Percentiles rank a stretch among this genome's conserved stretches.
Evolutionary conservation across 2,113 vertebrate species (phyloP).

Genomic region (Tragelaphus buxtoni): DNA sequence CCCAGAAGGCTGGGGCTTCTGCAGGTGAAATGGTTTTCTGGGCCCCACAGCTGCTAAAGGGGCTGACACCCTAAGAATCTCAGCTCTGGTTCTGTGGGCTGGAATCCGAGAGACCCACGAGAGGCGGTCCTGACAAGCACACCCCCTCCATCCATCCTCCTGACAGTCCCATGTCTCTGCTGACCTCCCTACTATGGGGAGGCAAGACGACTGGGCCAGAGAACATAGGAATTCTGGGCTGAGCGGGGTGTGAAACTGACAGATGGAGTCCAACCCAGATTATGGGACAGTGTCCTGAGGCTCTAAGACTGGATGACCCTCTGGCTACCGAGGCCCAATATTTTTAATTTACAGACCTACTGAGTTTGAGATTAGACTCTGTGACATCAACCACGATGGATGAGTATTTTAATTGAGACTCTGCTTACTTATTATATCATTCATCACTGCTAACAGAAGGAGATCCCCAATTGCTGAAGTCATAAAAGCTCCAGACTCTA

Average conservation of each 20-base stretch:
- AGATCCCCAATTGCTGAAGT: background rate
- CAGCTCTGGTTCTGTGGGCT: background rate
- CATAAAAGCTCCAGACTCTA: background rate
- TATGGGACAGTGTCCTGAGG: background rate
- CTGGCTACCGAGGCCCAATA: background rate
- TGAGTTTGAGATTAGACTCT: background rate
- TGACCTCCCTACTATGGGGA: background rate
- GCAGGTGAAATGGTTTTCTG: background rate
- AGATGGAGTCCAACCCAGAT: background rate
- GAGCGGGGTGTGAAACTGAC: background rate
- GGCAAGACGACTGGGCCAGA: background rate
- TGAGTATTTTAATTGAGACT: background rate
- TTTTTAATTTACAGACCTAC: background rate
- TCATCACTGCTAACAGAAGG: background rate
- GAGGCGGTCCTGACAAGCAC: background rate
- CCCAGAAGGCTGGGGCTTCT: rapidly evolving
- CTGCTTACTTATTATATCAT: background rate
- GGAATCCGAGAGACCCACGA: background rate
- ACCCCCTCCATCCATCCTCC: background rate
- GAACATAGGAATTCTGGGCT: background rate
- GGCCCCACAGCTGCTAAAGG: background rate
- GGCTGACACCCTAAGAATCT: background rate
- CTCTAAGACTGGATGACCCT: background rate
- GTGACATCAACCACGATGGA: background rate
- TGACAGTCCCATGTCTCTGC: background rate